Conservation (phyloP, 2,113 vertebrate species). For the Pygoscelis antarcticus region DNA sequence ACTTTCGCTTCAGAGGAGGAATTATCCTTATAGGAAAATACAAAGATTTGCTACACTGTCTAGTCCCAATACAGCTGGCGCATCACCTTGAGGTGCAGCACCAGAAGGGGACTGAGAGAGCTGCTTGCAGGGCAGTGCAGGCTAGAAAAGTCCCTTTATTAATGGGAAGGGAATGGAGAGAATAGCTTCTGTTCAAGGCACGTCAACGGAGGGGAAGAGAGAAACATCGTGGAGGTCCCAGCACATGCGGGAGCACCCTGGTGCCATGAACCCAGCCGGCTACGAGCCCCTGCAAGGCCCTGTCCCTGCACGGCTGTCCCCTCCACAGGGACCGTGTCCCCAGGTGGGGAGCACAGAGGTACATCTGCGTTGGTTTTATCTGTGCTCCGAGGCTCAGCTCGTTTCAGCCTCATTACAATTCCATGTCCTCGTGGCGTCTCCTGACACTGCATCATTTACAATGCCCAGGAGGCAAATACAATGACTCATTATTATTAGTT, state of each 20-base stretch:
- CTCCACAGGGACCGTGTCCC: rapidly evolving
- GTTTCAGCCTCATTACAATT: constrained; percentile 60
- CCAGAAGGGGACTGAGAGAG: rapidly evolving
- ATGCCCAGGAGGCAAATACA: constrained; percentile 65
- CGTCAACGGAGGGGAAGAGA: background rate
- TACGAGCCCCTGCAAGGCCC: rapidly evolving
- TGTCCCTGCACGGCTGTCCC: rapidly evolving
- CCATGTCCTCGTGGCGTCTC: constrained; percentile 44
- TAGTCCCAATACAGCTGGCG: background rate
- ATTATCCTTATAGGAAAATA: background rate
- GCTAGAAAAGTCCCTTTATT: background rate
- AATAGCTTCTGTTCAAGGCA: background rate
- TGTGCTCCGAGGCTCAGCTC: background rate
- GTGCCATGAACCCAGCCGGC: rapidly evolving
- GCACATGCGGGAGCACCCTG: background rate
- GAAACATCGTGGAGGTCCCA: rapidly evolving
- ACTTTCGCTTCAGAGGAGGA: background rate
- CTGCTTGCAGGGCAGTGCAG: background rate
- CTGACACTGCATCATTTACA: constrained; percentile 73
- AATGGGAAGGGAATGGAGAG: background rate
- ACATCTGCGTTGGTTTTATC: background rate
- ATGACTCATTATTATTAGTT: constrained; percentile 78
- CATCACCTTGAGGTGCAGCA: background rate
- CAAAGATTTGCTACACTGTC: background rate
- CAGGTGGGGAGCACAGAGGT: background rate